Percentiles rank a stretch among this genome's conserved stretches.
These are phyloP conservation scores for Burhinus bistriatus DNA, from an alignment of 2,113 vertebrate genomes.

Conservation along the genomic window DNA sequence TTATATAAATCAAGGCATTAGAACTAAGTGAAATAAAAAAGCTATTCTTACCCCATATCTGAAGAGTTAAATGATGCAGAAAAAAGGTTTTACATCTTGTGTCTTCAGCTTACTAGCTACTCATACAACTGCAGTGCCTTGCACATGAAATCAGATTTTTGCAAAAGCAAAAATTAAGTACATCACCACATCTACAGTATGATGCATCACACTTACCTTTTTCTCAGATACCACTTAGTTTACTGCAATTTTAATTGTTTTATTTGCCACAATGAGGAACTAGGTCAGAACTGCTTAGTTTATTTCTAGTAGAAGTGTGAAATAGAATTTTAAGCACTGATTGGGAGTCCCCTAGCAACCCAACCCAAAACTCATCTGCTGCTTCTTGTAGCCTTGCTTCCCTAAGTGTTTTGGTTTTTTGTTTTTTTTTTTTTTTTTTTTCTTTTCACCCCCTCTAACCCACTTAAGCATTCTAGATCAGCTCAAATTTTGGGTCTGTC, in stretches of 20 bases:
- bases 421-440: no score
- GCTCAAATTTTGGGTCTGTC: neutral
- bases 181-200: neutral
- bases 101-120: neutral
- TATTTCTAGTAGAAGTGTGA: neutral
- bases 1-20: neutral
- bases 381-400: neutral
- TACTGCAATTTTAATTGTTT: neutral
- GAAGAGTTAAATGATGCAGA: neutral
- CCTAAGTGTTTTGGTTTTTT: no score
- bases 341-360: neutral
- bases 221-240: neutral
- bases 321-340: neutral
- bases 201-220: neutral
- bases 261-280: neutral
- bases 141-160: constrained; percentile 29
- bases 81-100: neutral
- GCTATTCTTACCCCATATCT: neutral
- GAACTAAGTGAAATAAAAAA: neutral
- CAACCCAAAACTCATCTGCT: neutral
- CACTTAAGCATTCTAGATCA: neutral
- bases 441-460: neutral
- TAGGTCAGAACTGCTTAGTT: neutral
- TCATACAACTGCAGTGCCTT: constrained; percentile 39
- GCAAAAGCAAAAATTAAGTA: neutral